A percentile compares a stretch with the other conserved stretches of the same genome.
Evolutionary conservation across 1,140 invertebrate species (phyloP).

Genomic region (Polypedilum vanderplanki): DNA sequence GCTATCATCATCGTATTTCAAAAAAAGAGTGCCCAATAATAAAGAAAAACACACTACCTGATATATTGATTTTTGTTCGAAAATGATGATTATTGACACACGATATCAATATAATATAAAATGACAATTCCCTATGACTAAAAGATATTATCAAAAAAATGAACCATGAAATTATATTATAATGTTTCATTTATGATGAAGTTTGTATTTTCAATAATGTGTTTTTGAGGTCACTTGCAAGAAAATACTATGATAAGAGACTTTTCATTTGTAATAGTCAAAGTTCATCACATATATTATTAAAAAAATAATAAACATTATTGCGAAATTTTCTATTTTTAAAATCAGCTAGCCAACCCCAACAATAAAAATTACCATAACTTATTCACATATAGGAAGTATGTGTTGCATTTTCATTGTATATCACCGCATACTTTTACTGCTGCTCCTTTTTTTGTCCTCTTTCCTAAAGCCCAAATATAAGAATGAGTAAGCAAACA

Average conservation of each 20-base stretch:
- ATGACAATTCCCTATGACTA: not conserved
- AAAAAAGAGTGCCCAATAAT: too few species aligned
- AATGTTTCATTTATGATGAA: not conserved
- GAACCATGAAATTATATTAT: not conserved
- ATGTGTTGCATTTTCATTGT: not conserved
- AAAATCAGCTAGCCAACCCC: not conserved
- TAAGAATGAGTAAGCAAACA: too few species aligned
- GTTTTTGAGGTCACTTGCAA: not conserved
- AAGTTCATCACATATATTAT: not conserved
- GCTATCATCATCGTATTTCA: too few species aligned
- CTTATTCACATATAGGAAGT: not conserved
- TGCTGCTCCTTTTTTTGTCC: not conserved
- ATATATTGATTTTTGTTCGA: conserved; percentile 1
- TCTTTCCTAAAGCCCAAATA: not conserved
- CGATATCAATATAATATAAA: not conserved
- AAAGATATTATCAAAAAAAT: not conserved
- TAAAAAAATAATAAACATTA: not conserved
- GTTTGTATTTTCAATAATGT: not conserved
- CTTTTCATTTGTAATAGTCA: not conserved
- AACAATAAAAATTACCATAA: not conserved
- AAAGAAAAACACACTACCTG: too few species aligned
- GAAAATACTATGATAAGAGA: conserved; percentile 2
- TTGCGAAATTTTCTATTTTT: conserved; percentile 12
- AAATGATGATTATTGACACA: conserved; percentile 3
- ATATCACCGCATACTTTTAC: not conserved